Evolutionary conservation across 1,140 invertebrate genomes (phyloP).

Genomic region (Diorhabda sublineata): DNA sequence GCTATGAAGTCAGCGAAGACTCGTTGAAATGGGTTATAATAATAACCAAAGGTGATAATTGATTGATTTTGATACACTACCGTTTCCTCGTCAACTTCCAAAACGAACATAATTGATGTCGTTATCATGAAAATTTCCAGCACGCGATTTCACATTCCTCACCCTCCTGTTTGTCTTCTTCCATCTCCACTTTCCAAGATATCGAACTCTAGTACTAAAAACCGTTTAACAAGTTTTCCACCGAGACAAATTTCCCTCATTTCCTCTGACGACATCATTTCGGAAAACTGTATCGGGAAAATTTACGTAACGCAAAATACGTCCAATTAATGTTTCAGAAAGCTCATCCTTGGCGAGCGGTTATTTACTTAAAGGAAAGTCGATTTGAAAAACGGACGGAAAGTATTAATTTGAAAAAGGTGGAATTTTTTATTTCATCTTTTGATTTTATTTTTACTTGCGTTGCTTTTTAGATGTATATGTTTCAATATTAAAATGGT

Average conservation of each 20-base stretch:
- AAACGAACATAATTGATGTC: not conserved
- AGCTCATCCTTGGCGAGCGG: not conserved
- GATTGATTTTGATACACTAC: no score
- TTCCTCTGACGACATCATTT: conserved; percentile 6
- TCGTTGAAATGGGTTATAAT: no score
- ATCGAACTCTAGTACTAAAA: conserved; percentile 7
- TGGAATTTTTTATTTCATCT: not conserved
- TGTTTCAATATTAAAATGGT: not conserved
- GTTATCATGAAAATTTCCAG: not conserved
- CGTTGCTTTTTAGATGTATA: not conserved
- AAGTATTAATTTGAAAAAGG: not conserved
- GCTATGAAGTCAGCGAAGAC: no score
- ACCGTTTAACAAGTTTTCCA: conserved; percentile 11
- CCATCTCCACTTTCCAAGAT: not conserved
- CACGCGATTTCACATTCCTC: not conserved
- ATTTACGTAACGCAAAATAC: conserved; percentile 10
- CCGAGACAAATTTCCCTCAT: conserved; percentile 6
- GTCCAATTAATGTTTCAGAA: conserved; percentile 7
- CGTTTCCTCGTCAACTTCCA: no score
- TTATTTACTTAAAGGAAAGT: conserved; percentile 1
- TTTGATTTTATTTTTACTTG: not conserved
- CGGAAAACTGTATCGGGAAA: conserved; percentile 8
- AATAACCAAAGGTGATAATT: no score
- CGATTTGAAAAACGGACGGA: conserved; percentile 1
- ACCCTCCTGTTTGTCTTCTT: not conserved